These are phyloP conservation scores for Microcebus lehilahytsara DNA, from an alignment of 2,113 vertebrate species.

Conservation along the genomic window DNA sequence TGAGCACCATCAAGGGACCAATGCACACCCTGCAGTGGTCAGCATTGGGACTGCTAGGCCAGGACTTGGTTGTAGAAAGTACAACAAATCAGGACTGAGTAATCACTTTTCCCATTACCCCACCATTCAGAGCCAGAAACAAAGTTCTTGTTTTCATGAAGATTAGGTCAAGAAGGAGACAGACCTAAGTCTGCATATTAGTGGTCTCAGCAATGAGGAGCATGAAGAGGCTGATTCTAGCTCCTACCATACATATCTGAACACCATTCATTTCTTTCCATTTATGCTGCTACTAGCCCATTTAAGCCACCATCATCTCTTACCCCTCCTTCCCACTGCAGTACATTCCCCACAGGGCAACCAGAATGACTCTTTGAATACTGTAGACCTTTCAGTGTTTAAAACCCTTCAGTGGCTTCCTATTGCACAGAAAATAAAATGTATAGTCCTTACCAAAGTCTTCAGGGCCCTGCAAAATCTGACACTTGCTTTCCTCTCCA, in stretches of 20 bases:
- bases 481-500: neutral
- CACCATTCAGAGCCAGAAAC: neutral
- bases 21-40: neutral
- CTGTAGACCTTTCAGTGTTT: neutral
- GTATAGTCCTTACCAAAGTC: neutral
- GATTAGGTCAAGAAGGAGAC: neutral
- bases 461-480: neutral
- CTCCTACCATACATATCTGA: neutral
- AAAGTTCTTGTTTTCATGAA: constrained; percentile 26
- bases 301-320: neutral
- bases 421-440: constrained; percentile 24
- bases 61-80: neutral
- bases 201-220: neutral
- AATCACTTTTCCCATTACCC: neutral
- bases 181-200: neutral
- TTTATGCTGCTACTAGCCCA: neutral
- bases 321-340: neutral
- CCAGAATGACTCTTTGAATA: neutral
- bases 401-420: neutral
- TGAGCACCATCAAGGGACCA: neutral
- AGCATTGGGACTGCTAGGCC: neutral
- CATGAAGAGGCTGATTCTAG: neutral
- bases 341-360: neutral
- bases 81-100: neutral
- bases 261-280: neutral